These are phyloP conservation scores for Lepus europaeus DNA, from an alignment of 2,113 vertebrate genomes.

Conservation along the genomic window DNA sequence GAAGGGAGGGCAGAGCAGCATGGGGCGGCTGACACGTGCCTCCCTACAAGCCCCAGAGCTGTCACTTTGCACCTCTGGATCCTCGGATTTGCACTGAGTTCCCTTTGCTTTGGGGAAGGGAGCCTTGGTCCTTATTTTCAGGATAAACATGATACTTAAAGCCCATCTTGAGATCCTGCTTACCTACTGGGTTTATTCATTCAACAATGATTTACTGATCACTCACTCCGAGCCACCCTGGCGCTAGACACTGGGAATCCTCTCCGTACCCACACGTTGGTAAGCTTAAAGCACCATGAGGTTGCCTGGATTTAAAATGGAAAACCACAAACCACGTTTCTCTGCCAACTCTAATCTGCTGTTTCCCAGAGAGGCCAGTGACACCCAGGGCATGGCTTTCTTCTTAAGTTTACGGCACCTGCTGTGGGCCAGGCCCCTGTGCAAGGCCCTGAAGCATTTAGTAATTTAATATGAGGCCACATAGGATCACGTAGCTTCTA, in stretches of 20 bases:
- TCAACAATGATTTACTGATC: neutral
- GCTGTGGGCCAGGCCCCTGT: neutral
- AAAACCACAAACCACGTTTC: slow-evolving; percentile 32
- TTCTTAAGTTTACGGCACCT: neutral
- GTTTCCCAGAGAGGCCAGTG: slow-evolving; percentile 29
- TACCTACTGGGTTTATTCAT: slow-evolving; percentile 16
- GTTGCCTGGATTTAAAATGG: slow-evolving; percentile 14
- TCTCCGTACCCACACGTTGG: neutral
- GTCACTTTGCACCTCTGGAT: neutral
- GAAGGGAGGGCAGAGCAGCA: neutral
- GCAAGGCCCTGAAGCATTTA: neutral
- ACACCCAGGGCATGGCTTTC: slow-evolving; percentile 19
- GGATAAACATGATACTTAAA: neutral
- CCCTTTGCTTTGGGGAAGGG: neutral
- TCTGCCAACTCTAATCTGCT: neutral
- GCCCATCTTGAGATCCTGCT: neutral
- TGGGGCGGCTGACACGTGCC: neutral
- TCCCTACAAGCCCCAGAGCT: neutral
- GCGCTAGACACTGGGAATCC: neutral
- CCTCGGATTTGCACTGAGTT: neutral
- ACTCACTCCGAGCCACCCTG: neutral
- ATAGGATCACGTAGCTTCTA: neutral
- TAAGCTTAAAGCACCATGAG: slow-evolving; percentile 16
- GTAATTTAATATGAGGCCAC: neutral
- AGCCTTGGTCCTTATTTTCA: neutral